Evolutionary conservation across 2,888 invertebrate genomes (phyloP).

Genomic region (Pecten maximus): DNA sequence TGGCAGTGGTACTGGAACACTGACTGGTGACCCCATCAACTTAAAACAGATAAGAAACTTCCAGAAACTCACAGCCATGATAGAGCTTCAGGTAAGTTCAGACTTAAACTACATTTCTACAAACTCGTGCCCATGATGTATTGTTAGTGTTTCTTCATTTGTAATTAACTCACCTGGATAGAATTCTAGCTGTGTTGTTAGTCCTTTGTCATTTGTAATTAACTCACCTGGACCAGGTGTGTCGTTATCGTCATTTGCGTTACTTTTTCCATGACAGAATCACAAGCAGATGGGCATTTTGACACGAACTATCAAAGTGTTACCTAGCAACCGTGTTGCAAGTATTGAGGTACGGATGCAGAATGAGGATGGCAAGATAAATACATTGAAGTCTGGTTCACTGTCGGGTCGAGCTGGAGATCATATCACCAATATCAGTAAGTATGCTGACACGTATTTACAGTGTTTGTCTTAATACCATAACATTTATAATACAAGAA

Average conservation of each 20-base stretch:
- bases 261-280: slow-evolving; percentile 64
- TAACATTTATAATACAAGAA: no score
- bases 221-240: no score
- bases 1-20: slow-evolving; percentile 69
- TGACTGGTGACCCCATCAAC: slow-evolving; percentile 75
- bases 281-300: slow-evolving; percentile 70
- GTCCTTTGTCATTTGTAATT: no score
- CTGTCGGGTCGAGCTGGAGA: slow-evolving; percentile 72
- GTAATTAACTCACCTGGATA: no score
- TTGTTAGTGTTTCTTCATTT: no score
- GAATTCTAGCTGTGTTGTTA: no score
- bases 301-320: slow-evolving; percentile 72
- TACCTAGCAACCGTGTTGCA: slow-evolving; percentile 77
- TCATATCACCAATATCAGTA: slow-evolving; percentile 71
- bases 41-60: slow-evolving; percentile 76
- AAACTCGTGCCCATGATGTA: no score
- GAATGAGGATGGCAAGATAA: slow-evolving; percentile 60
- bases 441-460: slow-evolving; percentile 43
- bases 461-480: no score
- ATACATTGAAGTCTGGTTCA: slow-evolving; percentile 68
- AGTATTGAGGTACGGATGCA: slow-evolving; percentile 70
- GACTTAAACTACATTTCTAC: no score
- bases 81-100: background rate
- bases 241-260: no score
- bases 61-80: slow-evolving; percentile 68